phyloP scores from a whole-genome alignment of 92 coral and sea anemone species.

The Paragorgia papillata region DNA sequence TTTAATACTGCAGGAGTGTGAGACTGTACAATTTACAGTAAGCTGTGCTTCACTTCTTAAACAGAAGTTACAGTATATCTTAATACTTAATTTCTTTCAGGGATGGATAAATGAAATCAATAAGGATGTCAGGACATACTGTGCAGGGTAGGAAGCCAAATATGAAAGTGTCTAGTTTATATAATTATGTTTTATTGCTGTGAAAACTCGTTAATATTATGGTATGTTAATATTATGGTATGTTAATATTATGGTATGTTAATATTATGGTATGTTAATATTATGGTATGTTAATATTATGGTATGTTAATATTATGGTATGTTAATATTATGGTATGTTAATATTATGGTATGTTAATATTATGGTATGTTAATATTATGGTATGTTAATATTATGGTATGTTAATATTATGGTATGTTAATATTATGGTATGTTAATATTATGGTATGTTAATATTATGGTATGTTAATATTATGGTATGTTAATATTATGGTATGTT shows the following conservation, averaged over 20 bases:
- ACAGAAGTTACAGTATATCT: not conserved
- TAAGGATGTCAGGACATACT: not conserved
- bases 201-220: not conserved
- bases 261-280: not conserved
- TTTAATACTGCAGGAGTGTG: too few species aligned
- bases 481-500: not conserved
- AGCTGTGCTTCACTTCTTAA: not conserved
- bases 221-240: not conserved
- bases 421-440: not conserved
- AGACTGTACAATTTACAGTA: too few species aligned
- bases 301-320: too few species aligned
- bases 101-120: conserved; percentile 30
- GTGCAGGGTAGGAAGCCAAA: conserved; percentile 15
- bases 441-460: not conserved
- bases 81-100: not conserved
- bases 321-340: too few species aligned
- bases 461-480: not conserved
- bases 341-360: too few species aligned
- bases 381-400: too few species aligned
- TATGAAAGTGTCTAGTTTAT: not conserved
- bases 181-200: not conserved
- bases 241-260: not conserved
- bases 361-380: too few species aligned
- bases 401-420: too few species aligned
- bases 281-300: too few species aligned